Conservation (phyloP, 2,797 vertebrate genomes). For the Falco concolor region DNA sequence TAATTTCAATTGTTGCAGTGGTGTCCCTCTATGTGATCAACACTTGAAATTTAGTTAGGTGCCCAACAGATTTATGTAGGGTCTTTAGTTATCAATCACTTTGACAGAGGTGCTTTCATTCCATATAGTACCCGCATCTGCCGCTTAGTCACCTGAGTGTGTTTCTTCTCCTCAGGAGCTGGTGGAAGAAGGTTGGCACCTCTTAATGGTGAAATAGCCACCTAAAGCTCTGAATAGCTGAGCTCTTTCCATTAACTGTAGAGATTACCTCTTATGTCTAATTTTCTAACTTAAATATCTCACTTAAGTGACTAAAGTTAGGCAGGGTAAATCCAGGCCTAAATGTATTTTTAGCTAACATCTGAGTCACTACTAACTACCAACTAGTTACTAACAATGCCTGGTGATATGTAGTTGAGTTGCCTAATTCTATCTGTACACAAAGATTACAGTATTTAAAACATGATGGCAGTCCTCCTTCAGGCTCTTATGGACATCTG, state of each 20-base stretch:
- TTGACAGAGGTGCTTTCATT: neutral
- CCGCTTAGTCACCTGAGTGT: neutral
- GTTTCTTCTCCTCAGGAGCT: neutral
- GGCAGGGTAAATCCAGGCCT: neutral
- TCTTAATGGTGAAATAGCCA: neutral
- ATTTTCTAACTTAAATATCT: neutral
- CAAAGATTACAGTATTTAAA: neutral
- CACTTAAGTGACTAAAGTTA: neutral
- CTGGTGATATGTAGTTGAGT: neutral
- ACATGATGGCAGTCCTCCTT: neutral
- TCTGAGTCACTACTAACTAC: neutral
- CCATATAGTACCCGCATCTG: neutral
- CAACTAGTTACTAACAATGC: neutral
- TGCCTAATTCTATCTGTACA: neutral
- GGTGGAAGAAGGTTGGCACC: neutral
- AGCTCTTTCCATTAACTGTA: neutral
- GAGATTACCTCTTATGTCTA: neutral
- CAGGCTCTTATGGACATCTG: neutral
- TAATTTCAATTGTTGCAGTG: neutral
- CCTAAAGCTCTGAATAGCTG: neutral
- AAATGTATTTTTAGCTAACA: neutral
- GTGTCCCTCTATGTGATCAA: neutral
- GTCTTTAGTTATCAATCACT: neutral
- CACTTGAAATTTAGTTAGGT: neutral
- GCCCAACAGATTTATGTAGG: neutral